A percentile compares a stretch with the other conserved stretches of the same genome.
phyloP scores from a whole-genome alignment of 2,888 invertebrate genomes.

The Trachelus stipa region DNA sequence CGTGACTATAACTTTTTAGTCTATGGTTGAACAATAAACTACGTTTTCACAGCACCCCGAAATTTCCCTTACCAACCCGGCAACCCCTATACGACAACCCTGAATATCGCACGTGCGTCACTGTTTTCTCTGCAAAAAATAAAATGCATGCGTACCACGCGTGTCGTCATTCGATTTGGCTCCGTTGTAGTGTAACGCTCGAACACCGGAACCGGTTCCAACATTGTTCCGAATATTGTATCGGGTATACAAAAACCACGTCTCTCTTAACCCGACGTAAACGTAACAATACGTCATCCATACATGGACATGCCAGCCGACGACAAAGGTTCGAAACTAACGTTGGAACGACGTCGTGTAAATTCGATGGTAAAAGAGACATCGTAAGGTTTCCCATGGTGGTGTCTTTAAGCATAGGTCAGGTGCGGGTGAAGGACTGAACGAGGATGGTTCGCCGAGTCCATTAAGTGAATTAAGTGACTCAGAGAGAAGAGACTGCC shows the following conservation, averaged over 20 bases:
- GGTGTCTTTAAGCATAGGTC: neutral
- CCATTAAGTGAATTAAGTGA: conserved; percentile 44
- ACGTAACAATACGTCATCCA: neutral
- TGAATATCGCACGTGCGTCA: neutral
- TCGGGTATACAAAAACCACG: neutral
- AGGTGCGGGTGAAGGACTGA: neutral
- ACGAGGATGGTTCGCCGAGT: neutral
- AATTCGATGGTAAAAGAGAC: neutral
- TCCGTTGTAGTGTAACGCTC: conserved; percentile 31
- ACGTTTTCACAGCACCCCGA: neutral
- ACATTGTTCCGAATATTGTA: neutral
- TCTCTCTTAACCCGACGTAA: neutral
- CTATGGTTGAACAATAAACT: neutral
- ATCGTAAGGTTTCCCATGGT: neutral
- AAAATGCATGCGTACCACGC: conserved; percentile 32
- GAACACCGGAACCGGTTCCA: neutral
- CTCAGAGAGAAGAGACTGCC: conserved; percentile 23
- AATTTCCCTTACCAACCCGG: neutral
- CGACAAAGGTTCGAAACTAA: neutral
- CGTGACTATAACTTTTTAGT: neutral
- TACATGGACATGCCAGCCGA: neutral
- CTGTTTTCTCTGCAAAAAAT: neutral
- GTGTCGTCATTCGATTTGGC: conserved; percentile 44
- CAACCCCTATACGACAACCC: neutral
- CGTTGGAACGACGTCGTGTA: neutral